Base-by-base conservation (phyloP, 2,888 invertebrate genomes). In the Flexamia atlantica region DNA sequence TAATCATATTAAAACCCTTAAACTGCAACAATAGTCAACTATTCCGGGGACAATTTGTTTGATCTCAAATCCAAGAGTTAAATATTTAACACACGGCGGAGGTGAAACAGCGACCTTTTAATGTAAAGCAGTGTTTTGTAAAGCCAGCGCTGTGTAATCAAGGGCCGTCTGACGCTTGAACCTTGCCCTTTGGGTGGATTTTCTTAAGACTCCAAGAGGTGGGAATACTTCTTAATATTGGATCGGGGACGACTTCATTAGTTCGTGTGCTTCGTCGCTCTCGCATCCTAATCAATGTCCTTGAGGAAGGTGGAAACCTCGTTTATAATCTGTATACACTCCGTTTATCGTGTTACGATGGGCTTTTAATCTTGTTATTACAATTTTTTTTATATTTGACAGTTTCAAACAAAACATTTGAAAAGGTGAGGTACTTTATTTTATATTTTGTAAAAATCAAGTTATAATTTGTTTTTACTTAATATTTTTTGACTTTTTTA, bases 141-240 rank as follows among this genome's bases (percentile, higher is more conserved):
- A 28, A 53, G 53, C 12, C 46, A 46, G 46, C 46, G 46, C 12
- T 17, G 28, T 14, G 64, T 64, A 64, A 64, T 64, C 64, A 64
- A 64, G 64, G 12, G 23, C 53, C 20, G 53, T 20, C 60, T 12
- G 53, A 17, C 20, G 64, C 57, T 57, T 50, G 20, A 57, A 57
- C 64, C 64, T 57, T 20, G 64, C 64, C 14, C 64, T 64, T 53
- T 23, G 20, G 53, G 20, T 17, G 46, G 46, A 46, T 46, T 46
- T 46, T 46, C 46, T 17, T 46, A 2, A 46, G 46, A 46, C 17
- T 20, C 23, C 28, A 64, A 30, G 64, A 28, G 64, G 64, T 53
- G 1, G 64, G 64, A 28, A 64, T 64, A 64, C 30, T 28, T 64
- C 64, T 64, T 64, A 64, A 64, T 64, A 64, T 64, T 64, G 64